These are phyloP conservation scores for Peromyscus aztecus DNA, from an alignment of 2,797 vertebrate genomes.

Conservation along the genomic window DNA sequence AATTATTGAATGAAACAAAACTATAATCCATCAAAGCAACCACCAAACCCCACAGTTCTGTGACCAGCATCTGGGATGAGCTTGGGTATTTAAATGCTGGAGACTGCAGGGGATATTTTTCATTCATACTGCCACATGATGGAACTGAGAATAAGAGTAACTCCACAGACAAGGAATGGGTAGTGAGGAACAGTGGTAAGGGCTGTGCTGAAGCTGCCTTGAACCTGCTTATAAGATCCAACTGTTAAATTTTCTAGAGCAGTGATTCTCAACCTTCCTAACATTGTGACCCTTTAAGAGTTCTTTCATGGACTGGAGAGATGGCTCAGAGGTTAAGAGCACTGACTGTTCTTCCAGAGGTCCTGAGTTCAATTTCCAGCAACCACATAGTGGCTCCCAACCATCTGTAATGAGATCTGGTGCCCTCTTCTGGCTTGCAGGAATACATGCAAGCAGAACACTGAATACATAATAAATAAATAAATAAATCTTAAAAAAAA, in stretches of 20 bases:
- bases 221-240: not conserved
- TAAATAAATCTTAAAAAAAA: too few species aligned
- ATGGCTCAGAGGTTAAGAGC: too few species aligned
- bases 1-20: not conserved
- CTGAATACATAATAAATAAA: too few species aligned
- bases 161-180: not conserved
- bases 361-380: too few species aligned
- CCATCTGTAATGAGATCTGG: too few species aligned
- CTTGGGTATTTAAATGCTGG: not conserved
- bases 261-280: too few species aligned
- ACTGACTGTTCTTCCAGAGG: too few species aligned
- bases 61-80: not conserved
- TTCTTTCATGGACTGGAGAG: too few species aligned
- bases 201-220: not conserved
- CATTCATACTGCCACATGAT: not conserved
- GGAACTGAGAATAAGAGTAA: not conserved
- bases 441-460: too few species aligned
- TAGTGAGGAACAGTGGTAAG: not conserved
- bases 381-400: too few species aligned
- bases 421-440: too few species aligned
- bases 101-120: not conserved
- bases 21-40: not conserved
- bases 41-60: not conserved
- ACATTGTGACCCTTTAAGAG: too few species aligned
- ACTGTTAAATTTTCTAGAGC: not conserved